Evolutionary conservation across 2,113 vertebrate genomes (phyloP).

Genomic region (Platysternon megacephalum): DNA sequence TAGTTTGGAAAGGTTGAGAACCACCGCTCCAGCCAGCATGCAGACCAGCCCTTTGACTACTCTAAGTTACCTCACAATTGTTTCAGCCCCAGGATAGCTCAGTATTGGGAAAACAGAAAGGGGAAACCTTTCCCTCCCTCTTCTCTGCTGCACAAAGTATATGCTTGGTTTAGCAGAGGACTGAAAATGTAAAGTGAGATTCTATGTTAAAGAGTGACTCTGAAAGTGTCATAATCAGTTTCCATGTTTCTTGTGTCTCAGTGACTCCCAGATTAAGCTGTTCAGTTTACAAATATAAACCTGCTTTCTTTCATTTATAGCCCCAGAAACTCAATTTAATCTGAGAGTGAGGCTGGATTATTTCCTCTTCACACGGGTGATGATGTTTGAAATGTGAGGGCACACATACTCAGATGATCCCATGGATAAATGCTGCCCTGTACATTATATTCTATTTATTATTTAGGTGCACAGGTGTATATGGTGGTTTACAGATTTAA

Average conservation of each 20-base stretch:
- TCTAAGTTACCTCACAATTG: rapidly evolving
- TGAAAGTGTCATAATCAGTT: background rate
- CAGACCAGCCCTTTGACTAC: background rate
- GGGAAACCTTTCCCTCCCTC: background rate
- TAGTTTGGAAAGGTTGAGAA: too few species aligned
- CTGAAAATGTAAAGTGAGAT: rapidly evolving
- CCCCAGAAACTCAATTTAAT: background rate
- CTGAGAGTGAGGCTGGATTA: background rate
- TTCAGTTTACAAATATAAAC: background rate
- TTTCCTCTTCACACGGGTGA: background rate
- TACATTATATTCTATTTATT: background rate
- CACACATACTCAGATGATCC: background rate
- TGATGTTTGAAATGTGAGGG: background rate
- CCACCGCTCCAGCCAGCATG: background rate
- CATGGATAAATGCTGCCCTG: background rate
- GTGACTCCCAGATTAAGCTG: rapidly evolving
- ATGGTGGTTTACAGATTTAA: background rate
- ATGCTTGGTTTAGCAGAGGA: background rate
- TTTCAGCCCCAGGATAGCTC: background rate
- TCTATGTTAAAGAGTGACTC: background rate
- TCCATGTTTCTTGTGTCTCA: rapidly evolving
- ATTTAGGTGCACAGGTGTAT: background rate
- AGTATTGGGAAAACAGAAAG: background rate
- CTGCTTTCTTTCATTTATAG: background rate
- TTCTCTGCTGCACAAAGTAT: background rate